A percentile compares a stretch with the other conserved stretches of the same genome.
These are phyloP conservation scores for Scaptomyza parva DNA, from an alignment of 2,888 invertebrate species.

Conservation along the genomic window DNA sequence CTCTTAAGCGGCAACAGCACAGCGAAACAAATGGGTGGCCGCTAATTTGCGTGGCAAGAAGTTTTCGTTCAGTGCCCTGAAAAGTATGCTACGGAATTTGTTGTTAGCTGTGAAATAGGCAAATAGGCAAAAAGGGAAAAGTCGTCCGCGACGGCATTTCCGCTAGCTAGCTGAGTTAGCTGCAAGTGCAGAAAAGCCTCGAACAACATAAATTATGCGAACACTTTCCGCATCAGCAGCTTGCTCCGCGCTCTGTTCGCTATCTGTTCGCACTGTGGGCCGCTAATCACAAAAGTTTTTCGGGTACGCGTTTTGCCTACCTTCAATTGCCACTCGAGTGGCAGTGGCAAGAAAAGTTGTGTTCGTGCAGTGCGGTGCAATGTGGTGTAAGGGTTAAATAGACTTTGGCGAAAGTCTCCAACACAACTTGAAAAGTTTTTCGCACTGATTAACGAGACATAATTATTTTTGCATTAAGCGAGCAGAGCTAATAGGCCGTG, in stretches of 20 bases:
- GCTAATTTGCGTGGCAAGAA: slow-evolving; percentile 75
- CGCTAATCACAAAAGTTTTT: slow-evolving; percentile 80
- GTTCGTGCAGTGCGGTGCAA: slow-evolving; percentile 4
- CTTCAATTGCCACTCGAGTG: slow-evolving; percentile 73
- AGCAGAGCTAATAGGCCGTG: slow-evolving; percentile 75
- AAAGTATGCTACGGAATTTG: slow-evolving; percentile 65
- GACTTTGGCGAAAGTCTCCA: slow-evolving; percentile 67
- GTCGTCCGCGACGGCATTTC: slow-evolving; percentile 67
- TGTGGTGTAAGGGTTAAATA: slow-evolving; percentile 45
- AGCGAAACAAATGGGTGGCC: slow-evolving; percentile 75
- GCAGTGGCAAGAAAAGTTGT: slow-evolving; percentile 45
- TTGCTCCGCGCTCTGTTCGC: slow-evolving; percentile 40
- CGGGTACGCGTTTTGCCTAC: slow-evolving; percentile 58
- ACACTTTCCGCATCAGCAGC: slow-evolving; percentile 70
- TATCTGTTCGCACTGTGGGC: slow-evolving; percentile 56
- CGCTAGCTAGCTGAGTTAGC: slow-evolving; percentile 63
- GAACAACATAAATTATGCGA: slow-evolving; percentile 77
- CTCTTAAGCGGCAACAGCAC: slow-evolving; percentile 24
- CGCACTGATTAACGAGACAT: slow-evolving; percentile 73
- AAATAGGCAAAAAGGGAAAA: not conserved
- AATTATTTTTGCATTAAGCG: slow-evolving; percentile 78
- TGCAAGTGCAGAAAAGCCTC: slow-evolving; percentile 49
- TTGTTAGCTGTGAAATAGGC: not conserved
- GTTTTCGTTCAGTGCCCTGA: slow-evolving; percentile 54
- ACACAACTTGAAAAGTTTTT: slow-evolving; percentile 49